Evolutionary conservation across 2,888 invertebrate species (phyloP), one percentile per base, ranked within the genome.

Genomic region (Beris morrisii): DNA sequence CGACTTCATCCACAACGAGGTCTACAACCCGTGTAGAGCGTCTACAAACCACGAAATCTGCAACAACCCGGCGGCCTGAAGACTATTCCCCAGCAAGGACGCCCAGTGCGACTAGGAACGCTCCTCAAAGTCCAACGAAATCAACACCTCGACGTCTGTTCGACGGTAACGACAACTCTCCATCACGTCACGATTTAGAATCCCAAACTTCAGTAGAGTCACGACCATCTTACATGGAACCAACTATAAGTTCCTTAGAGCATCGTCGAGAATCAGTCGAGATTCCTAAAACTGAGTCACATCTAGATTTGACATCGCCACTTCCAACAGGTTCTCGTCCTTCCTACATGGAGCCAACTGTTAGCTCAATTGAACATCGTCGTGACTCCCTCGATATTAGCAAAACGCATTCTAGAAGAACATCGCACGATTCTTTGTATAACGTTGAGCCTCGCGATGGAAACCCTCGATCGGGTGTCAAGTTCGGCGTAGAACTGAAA

Each of bases 401-500:
- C 12, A 79, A 79, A 69, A 75, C 64, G 4, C 44, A 53, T 45
- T 28, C 46, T 5, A 55, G 46, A 38, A 46, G 57, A 65, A 57
- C 54, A 5, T 56, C 65, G 13, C 50, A 55, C 7, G 56, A 54
- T 31, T 67, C 64, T 2, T 46, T 54, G 46, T 28, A 64, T 13
- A 46, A 22, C 7, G 53, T 56, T 30, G 75, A 75, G 9, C n/a
- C 50, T 1, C 64, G 53, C 0, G 82, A 81, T 70, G 83, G 84
- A 32, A 85, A 81, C 70, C 79, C 85, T 12, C 79, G 83, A 50
- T 82, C 83, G 30, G 83, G 84, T 55, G 85, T 86, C 3, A 89
- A 89, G 74, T 90, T 90, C 74, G 89, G 89, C 43, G 86, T 90
- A 6, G 88, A 87, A 58, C 79, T 88, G 32, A 84, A 84, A 31